These are phyloP conservation scores for Orius laevigatus DNA, from an alignment of 1,140 invertebrate species.

Conservation along the genomic window DNA sequence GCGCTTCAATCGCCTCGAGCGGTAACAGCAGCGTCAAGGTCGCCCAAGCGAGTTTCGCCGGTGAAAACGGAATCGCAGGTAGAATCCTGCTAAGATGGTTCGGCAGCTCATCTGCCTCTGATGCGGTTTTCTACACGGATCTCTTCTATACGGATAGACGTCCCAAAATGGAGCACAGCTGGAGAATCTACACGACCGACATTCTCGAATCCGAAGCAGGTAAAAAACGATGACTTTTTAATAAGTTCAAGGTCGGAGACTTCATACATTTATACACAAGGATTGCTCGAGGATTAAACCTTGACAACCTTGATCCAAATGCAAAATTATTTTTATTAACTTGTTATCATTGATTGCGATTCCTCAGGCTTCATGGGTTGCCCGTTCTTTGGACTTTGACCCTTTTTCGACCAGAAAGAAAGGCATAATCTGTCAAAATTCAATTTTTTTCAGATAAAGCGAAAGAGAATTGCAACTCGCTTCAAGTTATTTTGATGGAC, in stretches of 20 bases:
- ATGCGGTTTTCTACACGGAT: slow-evolving; percentile 59
- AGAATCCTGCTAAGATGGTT: slow-evolving; percentile 69
- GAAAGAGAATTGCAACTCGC: slow-evolving; percentile 56
- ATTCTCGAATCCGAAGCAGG: slow-evolving; percentile 64
- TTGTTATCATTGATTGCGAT: not conserved
- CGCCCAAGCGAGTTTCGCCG: slow-evolving; percentile 63
- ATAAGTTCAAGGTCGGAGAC: not conserved
- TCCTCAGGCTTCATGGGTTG: too few species aligned
- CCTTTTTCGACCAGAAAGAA: too few species aligned
- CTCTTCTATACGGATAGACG: slow-evolving; percentile 42
- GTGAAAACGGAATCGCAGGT: slow-evolving; percentile 49
- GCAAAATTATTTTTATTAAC: not conserved
- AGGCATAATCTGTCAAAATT: not conserved
- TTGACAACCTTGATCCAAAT: too few species aligned
- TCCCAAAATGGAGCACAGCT: slow-evolving; percentile 49
- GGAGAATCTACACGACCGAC: slow-evolving; percentile 82
- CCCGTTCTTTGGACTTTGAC: not conserved
- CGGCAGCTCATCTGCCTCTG: slow-evolving; percentile 39
- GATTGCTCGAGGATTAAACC: not conserved
- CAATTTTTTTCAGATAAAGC: slow-evolving; percentile 28
- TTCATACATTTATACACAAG: too few species aligned
- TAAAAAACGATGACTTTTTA: slow-evolving; percentile 21
- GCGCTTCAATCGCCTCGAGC: slow-evolving; percentile 28
- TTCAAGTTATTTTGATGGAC: slow-evolving; percentile 61
- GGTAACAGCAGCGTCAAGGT: slow-evolving; percentile 58